Conservation (phyloP, 1,140 invertebrate genomes). For the Pseudomyrmex gracilis region DNA sequence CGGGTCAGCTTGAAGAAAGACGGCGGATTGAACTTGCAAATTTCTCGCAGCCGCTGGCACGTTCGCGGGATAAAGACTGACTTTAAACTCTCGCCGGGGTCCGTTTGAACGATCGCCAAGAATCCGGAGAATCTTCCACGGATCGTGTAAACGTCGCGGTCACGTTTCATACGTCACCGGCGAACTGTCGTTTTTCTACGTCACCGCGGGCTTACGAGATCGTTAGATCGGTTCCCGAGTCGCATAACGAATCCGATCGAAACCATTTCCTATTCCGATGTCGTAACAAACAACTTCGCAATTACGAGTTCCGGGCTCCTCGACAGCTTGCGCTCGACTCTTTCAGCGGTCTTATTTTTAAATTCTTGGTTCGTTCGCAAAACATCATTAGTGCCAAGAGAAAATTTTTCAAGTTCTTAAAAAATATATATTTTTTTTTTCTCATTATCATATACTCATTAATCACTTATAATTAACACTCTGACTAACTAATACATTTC, state of each 20-base stretch:
- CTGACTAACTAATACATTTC: no score
- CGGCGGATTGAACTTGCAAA: slow-evolving; percentile 60
- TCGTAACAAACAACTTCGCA: not conserved
- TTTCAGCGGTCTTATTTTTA: no score
- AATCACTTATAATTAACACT: no score
- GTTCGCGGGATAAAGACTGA: slow-evolving; percentile 54
- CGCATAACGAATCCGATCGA: slow-evolving; percentile 11
- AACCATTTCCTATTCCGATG: not conserved
- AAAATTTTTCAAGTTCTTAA: no score
- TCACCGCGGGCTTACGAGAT: slow-evolving; percentile 21
- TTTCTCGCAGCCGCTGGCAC: slow-evolving; percentile 51
- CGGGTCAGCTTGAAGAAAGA: slow-evolving; percentile 14
- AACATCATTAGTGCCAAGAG: no score
- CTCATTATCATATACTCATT: no score
- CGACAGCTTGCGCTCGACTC: no score
- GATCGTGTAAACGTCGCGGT: slow-evolving; percentile 61
- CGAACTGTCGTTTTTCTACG: slow-evolving; percentile 49
- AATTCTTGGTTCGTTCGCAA: no score
- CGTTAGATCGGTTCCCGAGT: slow-evolving; percentile 9
- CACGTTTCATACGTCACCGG: slow-evolving; percentile 59
- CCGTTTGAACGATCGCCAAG: slow-evolving; percentile 69
- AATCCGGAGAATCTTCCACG: slow-evolving; percentile 64
- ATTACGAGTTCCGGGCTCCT: no score
- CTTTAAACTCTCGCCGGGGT: slow-evolving; percentile 62
- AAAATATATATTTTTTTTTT: no score